Percentiles rank a stretch among this genome's conserved stretches.
phyloP scores from a whole-genome alignment of 2,113 vertebrate species.

The Gopherus evgoodei region DNA sequence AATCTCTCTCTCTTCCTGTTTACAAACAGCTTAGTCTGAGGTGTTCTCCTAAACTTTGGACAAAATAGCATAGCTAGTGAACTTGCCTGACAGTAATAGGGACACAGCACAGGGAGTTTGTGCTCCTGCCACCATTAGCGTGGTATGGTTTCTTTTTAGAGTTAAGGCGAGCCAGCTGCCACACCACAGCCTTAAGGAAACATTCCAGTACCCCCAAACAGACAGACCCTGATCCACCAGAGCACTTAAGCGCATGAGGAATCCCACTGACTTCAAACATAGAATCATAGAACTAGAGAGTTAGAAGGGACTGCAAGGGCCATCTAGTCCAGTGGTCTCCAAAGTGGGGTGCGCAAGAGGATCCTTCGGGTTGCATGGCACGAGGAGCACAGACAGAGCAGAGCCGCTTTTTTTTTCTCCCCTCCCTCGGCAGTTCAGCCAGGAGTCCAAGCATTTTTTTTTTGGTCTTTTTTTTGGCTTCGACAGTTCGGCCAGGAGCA shows the following conservation, averaged over 20 bases:
- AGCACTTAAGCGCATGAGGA: not conserved
- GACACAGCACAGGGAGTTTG: not conserved
- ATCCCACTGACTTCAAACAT: not conserved
- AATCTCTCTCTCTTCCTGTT: rapidly evolving
- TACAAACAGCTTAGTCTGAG: not conserved
- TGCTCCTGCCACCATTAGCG: not conserved
- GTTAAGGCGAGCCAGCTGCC: not conserved
- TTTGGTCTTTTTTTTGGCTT: too few relatives aligned
- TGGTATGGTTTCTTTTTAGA: not conserved
- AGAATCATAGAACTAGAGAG: not conserved
- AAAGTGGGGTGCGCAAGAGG: too few relatives aligned
- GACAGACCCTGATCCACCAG: not conserved
- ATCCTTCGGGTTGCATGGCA: too few relatives aligned
- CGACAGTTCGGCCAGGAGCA: too few relatives aligned
- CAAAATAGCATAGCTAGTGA: not conserved
- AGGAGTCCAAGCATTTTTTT: too few relatives aligned
- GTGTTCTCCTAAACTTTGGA: not conserved
- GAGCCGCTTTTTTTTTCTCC: too few relatives aligned
- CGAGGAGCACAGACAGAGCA: too few relatives aligned
- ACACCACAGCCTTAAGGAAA: not conserved
- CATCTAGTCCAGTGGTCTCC: too few relatives aligned
- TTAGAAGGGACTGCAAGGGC: not conserved
- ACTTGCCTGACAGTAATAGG: not conserved
- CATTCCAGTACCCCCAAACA: not conserved
- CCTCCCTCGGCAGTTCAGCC: too few relatives aligned